Evolutionary conservation across 2,888 invertebrate species (phyloP).

Genomic region (Mesopsocus fuscifrons): DNA sequence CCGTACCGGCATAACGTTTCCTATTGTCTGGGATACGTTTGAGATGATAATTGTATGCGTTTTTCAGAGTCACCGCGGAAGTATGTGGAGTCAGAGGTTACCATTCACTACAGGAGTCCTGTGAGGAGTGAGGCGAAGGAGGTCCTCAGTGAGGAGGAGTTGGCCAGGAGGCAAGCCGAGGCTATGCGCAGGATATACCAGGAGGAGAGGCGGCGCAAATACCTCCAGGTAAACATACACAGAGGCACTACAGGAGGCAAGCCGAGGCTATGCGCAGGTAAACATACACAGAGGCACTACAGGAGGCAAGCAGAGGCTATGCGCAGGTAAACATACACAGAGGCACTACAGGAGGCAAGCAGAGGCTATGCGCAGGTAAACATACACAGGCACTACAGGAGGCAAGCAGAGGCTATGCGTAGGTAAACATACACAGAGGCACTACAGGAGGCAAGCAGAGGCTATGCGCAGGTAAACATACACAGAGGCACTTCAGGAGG

Average conservation of each 20-base stretch:
- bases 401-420: constrained; percentile 82
- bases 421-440: constrained; percentile 26
- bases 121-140: constrained; percentile 75
- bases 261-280: constrained; percentile 22
- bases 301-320: constrained; percentile 77
- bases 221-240: constrained; percentile 42
- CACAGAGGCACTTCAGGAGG: too few species aligned
- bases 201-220: constrained; percentile 76
- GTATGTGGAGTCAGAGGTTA: constrained; percentile 83
- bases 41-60: too few species aligned
- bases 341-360: not conserved
- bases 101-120: constrained; percentile 82
- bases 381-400: too few species aligned
- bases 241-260: not conserved
- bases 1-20: too few species aligned
- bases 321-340: constrained; percentile 36
- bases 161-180: constrained; percentile 71
- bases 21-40: too few species aligned
- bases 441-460: not conserved
- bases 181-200: constrained; percentile 79
- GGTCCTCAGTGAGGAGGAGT: constrained; percentile 70
- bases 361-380: not conserved
- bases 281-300: constrained; percentile 12
- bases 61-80: constrained; percentile 62
- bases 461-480: not conserved